Conservation (phyloP, 2,888 invertebrate genomes). For the Odontocolon sp. region DNA sequence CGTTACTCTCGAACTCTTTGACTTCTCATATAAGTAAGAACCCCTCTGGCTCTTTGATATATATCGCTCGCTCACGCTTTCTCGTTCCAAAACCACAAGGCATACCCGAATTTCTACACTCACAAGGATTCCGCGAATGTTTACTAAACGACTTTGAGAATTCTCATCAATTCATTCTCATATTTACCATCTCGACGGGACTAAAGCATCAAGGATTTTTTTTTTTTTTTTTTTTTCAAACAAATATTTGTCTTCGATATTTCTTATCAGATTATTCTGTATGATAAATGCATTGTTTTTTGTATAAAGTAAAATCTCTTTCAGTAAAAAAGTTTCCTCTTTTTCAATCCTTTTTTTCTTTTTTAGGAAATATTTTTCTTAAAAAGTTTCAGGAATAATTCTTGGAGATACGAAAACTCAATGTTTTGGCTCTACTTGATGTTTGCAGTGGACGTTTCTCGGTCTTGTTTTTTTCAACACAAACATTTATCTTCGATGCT, state of each 20-base stretch:
- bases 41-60: neutral
- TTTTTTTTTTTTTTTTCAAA: neutral
- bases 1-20: conserved; percentile 38
- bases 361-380: too few relatives aligned
- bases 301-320: too few relatives aligned
- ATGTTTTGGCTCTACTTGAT: too few relatives aligned
- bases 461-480: neutral
- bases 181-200: conserved; percentile 20
- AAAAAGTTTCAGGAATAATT: too few relatives aligned
- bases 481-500: neutral
- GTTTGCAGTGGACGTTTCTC: neutral
- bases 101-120: conserved; percentile 28
- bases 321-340: too few relatives aligned
- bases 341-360: too few relatives aligned
- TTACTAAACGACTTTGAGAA: conserved; percentile 14
- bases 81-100: conserved; percentile 4
- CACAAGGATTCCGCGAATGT: conserved; percentile 40
- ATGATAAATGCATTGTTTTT: too few relatives aligned
- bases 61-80: neutral
- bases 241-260: neutral
- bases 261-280: neutral
- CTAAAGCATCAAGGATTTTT: neutral
- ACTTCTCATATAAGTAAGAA: conserved; percentile 31
- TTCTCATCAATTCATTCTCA: conserved; percentile 36
- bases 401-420: too few relatives aligned